Conservation (phyloP, 2,113 vertebrate genomes). For the Podarcis raffonei region DNA sequence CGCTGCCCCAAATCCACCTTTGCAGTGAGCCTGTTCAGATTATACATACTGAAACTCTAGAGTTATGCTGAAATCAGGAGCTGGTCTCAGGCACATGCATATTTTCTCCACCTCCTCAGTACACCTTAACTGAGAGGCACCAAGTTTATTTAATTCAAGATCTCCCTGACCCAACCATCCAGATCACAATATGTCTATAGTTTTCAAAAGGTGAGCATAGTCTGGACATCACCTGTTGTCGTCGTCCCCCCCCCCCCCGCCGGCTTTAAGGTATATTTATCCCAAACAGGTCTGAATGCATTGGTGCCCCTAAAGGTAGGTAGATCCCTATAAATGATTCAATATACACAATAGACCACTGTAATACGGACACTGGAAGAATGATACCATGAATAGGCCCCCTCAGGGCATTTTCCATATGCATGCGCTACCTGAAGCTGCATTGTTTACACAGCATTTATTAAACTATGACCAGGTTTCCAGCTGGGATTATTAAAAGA, state of each 20-base stretch:
- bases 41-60: not conserved
- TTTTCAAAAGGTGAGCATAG: not conserved
- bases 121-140: not conserved
- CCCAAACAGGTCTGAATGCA: not conserved
- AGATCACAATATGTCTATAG: not conserved
- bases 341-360: not conserved
- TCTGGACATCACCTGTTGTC: not conserved
- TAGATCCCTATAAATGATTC: not conserved
- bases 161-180: not conserved
- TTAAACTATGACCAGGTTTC: slow-evolving; percentile 2
- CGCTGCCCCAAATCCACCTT: too few relatives aligned
- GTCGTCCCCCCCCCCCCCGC: not conserved
- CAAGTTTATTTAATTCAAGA: not conserved
- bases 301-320: too few relatives aligned
- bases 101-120: not conserved
- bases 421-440: not conserved
- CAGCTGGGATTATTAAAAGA: not conserved
- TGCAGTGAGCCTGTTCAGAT: not conserved
- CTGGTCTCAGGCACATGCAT: not conserved
- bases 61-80: not conserved
- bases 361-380: not conserved
- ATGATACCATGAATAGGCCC: not conserved
- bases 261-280: not conserved
- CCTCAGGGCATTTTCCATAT: not conserved
- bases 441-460: not conserved